Evolutionary conservation across 2,113 vertebrate genomes (phyloP).

Genomic region (Panurus biarmicus): DNA sequence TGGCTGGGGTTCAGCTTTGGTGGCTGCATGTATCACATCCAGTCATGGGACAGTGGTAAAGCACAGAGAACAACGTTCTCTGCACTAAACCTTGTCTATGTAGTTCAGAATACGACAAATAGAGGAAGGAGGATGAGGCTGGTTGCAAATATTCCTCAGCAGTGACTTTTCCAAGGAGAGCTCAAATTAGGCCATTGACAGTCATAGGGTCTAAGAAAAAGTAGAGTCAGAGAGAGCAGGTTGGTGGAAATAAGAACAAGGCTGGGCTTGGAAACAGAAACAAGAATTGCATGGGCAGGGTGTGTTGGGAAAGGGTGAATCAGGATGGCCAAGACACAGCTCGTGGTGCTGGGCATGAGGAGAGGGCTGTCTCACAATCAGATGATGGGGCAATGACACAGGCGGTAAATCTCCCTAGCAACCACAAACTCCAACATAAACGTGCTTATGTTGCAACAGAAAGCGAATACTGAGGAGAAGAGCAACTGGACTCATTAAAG

Average conservation of each 20-base stretch:
- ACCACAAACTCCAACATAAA: background rate
- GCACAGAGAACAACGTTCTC: background rate
- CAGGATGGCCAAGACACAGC: background rate
- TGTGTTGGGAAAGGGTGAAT: rapidly evolving
- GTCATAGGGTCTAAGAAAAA: background rate
- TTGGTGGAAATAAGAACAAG: background rate
- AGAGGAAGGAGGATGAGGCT: background rate
- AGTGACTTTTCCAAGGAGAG: background rate
- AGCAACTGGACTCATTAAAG: rapidly evolving
- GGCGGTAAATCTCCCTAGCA: background rate
- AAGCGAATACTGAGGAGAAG: background rate
- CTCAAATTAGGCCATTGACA: background rate
- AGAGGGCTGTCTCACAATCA: background rate
- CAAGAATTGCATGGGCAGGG: background rate
- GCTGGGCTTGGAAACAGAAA: background rate
- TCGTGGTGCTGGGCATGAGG: rapidly evolving
- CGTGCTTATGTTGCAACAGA: background rate
- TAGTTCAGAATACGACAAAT: background rate
- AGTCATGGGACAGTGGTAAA: background rate
- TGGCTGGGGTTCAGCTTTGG: background rate
- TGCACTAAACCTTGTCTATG: background rate
- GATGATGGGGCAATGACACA: rapidly evolving
- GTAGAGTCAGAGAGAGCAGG: background rate
- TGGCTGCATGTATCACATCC: background rate
- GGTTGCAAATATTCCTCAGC: background rate